A percentile compares a stretch with the other conserved stretches of the same genome.
Evolutionary conservation across 2,797 vertebrate genomes (phyloP).

Genomic region (Cyprinella venusta): DNA sequence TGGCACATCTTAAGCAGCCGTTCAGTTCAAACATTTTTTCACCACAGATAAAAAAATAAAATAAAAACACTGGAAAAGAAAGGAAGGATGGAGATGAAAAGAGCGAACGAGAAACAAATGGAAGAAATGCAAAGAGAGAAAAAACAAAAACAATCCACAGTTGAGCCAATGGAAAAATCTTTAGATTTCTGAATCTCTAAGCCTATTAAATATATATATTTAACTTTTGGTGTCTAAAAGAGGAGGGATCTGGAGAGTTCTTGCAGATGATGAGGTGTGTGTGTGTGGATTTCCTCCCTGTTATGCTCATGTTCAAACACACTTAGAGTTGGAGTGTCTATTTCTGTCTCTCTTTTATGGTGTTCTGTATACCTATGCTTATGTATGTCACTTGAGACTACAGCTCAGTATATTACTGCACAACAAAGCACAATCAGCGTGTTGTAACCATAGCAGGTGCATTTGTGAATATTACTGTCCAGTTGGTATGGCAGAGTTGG

Average conservation of each 20-base stretch:
- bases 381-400: conserved; percentile 55
- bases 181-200: conserved; percentile 57
- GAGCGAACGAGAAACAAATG: conserved; percentile 62
- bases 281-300: conserved; percentile 24
- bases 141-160: conserved; percentile 55
- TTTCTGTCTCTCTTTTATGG: conserved; percentile 48
- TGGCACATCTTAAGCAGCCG: conserved; percentile 75
- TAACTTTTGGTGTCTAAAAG: conserved; percentile 55
- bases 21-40: conserved; percentile 79
- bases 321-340: conserved; percentile 49
- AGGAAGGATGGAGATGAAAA: conserved; percentile 71
- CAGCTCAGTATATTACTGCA: conserved; percentile 37
- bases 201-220: conserved; percentile 70
- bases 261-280: conserved; percentile 40
- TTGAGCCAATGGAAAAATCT: conserved; percentile 55
- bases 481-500: conserved; percentile 7
- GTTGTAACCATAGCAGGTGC: conserved; percentile 28
- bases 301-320: conserved; percentile 41
- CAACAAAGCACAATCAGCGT: conserved; percentile 51
- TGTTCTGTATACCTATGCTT: conserved; percentile 47
- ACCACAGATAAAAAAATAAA: conserved; percentile 64
- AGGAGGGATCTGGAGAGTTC: conserved; percentile 34
- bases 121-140: conserved; percentile 59
- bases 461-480: conserved; percentile 46
- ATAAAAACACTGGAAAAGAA: conserved; percentile 47